phyloP scores from a whole-genome alignment of 2,797 vertebrate genomes.

The Ctenochaetus hawaiiensis region DNA sequence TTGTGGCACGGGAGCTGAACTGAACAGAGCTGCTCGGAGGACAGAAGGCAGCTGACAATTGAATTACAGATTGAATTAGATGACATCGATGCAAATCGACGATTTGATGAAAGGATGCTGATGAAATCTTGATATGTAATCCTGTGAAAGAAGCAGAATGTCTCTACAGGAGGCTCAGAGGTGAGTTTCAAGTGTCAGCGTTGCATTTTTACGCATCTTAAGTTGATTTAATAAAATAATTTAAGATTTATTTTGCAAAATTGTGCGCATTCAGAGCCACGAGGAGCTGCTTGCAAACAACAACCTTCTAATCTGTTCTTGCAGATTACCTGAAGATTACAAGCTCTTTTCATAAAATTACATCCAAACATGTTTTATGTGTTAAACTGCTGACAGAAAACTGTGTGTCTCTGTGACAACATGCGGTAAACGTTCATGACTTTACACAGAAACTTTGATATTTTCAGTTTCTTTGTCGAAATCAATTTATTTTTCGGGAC shows the following conservation, averaged over 20 bases:
- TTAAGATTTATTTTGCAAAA: not conserved
- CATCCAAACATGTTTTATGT: not conserved
- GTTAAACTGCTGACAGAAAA: no score
- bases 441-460: no score
- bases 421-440: no score
- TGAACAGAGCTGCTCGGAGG: constrained; percentile 5
- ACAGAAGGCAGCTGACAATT: not conserved
- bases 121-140: not conserved
- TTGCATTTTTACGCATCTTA: constrained; percentile 6
- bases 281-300: not conserved
- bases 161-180: not conserved
- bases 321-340: not conserved
- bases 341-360: not conserved
- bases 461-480: not conserved
- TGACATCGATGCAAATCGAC: not conserved
- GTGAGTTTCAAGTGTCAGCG: not conserved
- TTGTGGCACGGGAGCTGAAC: constrained; percentile 59
- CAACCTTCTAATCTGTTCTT: not conserved
- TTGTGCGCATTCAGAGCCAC: not conserved
- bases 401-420: no score
- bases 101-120: not conserved
- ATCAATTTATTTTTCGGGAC: not conserved
- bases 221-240: no score
- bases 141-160: not conserved
- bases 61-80: not conserved